A percentile compares a stretch with the other conserved stretches of the same genome.
Conservation (phyloP, 2,888 invertebrate species). For the Zaprionus lineosus region DNA sequence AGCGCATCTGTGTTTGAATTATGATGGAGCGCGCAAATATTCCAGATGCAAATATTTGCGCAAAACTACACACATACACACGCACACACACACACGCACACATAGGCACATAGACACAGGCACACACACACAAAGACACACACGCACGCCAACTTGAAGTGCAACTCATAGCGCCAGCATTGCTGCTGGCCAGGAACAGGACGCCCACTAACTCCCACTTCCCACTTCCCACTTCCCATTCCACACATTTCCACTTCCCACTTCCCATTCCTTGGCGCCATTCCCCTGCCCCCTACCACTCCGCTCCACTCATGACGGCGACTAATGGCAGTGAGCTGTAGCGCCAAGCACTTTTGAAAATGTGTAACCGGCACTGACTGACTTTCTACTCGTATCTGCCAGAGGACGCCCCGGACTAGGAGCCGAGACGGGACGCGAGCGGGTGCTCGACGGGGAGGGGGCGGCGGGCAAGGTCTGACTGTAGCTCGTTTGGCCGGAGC, state of each 20-base stretch:
- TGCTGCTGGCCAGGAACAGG: conserved; percentile 41
- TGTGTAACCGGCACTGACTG: conserved; percentile 76
- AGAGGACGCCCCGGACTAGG: conserved; percentile 38
- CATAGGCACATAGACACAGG: conserved; percentile 9
- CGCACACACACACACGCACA: conserved; percentile 15
- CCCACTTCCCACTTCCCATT: background rate
- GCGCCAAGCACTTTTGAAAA: conserved; percentile 74
- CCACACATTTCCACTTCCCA: too few species aligned
- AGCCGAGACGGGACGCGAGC: background rate
- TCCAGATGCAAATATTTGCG: conserved; percentile 82
- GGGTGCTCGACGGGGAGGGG: too few species aligned
- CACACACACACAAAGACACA: conserved; percentile 10
- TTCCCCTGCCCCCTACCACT: background rate
- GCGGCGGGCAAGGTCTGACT: conserved; percentile 16
- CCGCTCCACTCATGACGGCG: conserved; percentile 12
- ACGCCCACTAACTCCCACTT: conserved; percentile 15
- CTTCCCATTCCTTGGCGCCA: too few species aligned
- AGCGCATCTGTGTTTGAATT: conserved; percentile 82
- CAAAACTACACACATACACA: conserved; percentile 80
- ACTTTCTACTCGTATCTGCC: conserved; percentile 63
- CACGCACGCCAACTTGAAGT: conserved; percentile 64
- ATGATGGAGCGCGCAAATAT: conserved; percentile 83
- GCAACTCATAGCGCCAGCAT: conserved; percentile 64
- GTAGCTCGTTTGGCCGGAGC: conserved; percentile 63
- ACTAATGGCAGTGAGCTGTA: conserved; percentile 69